A percentile compares a stretch with the other conserved stretches of the same genome.
Evolutionary conservation across 2,113 vertebrate genomes (phyloP).

Genomic region (Ursus arctos): DNA sequence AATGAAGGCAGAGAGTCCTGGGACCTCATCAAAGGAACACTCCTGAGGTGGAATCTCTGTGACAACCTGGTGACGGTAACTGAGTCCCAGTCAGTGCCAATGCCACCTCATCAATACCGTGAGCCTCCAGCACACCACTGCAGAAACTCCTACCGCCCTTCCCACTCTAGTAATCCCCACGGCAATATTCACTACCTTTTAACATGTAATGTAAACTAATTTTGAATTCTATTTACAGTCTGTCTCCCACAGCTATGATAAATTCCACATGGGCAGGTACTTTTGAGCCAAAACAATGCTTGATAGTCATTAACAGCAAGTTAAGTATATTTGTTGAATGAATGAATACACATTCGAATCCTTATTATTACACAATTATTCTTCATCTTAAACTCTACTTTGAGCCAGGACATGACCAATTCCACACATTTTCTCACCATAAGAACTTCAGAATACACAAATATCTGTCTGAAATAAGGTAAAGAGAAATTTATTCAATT

Average conservation of each 20-base stretch:
- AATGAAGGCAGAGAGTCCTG: background rate
- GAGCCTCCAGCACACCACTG: background rate
- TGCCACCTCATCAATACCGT: background rate
- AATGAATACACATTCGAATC: background rate
- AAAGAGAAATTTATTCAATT: background rate
- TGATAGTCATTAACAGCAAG: background rate
- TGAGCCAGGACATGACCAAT: background rate
- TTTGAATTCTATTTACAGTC: background rate
- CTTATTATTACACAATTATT: background rate
- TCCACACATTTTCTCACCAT: background rate
- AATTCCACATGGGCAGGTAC: background rate
- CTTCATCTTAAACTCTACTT: background rate
- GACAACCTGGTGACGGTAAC: background rate
- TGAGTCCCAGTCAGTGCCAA: background rate
- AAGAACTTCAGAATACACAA: conserved; percentile 15
- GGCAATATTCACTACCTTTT: background rate
- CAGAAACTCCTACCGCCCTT: background rate
- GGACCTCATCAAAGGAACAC: background rate
- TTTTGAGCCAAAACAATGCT: background rate
- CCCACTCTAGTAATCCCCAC: background rate
- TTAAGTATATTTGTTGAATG: background rate
- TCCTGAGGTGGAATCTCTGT: background rate
- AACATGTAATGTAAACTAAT: background rate
- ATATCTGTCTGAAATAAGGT: background rate
- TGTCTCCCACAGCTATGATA: background rate